Conservation (phyloP, 2,113 vertebrate genomes). For the Oryzias javanicus region DNA sequence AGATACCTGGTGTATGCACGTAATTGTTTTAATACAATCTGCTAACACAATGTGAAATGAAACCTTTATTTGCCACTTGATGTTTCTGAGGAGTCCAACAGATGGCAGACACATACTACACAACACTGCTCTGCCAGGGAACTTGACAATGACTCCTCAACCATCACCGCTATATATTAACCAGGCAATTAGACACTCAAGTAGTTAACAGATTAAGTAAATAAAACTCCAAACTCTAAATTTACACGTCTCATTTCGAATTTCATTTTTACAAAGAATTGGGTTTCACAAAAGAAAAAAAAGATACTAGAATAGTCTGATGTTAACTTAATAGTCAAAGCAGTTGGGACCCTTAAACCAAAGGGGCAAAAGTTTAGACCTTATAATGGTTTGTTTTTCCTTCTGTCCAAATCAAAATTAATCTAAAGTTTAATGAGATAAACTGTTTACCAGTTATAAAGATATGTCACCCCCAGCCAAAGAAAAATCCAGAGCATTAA, state of each 20-base stretch:
- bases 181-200: slow-evolving; percentile 25
- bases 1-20: too few species aligned
- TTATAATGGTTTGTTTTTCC: slow-evolving; percentile 9
- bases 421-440: slow-evolving; percentile 50
- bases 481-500: slow-evolving; percentile 48
- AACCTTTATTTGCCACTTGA: slow-evolving; percentile 41
- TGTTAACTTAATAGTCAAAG: slow-evolving; percentile 13
- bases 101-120: slow-evolving; percentile 79
- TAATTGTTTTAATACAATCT: too few species aligned
- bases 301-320: slow-evolving; percentile 9
- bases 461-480: slow-evolving; percentile 60
- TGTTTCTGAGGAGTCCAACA: slow-evolving; percentile 75
- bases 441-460: slow-evolving; percentile 46
- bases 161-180: slow-evolving; percentile 36
- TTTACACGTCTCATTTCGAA: slow-evolving; percentile 27
- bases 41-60: not conserved
- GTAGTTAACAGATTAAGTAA: too few species aligned
- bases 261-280: slow-evolving; percentile 31
- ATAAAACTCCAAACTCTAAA: too few species aligned
- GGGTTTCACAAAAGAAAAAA: slow-evolving; percentile 22
- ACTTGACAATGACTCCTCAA: slow-evolving; percentile 37
- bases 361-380: slow-evolving; percentile 30
- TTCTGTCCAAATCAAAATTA: slow-evolving; percentile 46
- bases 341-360: slow-evolving; percentile 10
- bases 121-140: slow-evolving; percentile 24